These are phyloP conservation scores for Ochotona curzoniae DNA, from an alignment of 2,113 vertebrate species.

Conservation along the genomic window DNA sequence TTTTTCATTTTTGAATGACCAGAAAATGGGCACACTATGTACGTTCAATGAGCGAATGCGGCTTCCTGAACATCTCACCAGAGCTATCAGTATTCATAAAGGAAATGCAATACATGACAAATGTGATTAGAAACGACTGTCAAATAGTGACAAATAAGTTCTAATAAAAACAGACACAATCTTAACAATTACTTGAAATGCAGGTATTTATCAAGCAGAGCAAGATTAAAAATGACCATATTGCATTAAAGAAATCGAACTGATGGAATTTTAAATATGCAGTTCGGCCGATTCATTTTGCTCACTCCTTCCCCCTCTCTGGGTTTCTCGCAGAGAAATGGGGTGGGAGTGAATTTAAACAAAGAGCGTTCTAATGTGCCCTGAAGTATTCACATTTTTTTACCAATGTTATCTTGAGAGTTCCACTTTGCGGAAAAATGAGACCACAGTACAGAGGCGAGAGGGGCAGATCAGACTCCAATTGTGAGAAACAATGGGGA, in stretches of 20 bases:
- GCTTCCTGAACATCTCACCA: slow-evolving; percentile 16
- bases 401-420: slow-evolving; percentile 57
- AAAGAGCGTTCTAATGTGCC: slow-evolving; percentile 64
- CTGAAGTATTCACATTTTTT: slow-evolving; percentile 73
- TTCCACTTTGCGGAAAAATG: slow-evolving; percentile 58
- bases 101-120: slow-evolving; percentile 64
- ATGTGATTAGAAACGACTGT: slow-evolving; percentile 78
- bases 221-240: slow-evolving; percentile 81
- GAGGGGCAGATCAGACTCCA: slow-evolving; percentile 15
- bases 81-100: slow-evolving; percentile 67
- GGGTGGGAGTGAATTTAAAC: slow-evolving; percentile 73
- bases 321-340: slow-evolving; percentile 45
- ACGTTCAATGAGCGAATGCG: slow-evolving; percentile 43
- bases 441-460: slow-evolving; percentile 32
- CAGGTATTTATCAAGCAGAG: slow-evolving; percentile 78
- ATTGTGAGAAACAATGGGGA: slow-evolving; percentile 54
- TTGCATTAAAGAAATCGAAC: slow-evolving; percentile 78
- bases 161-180: slow-evolving; percentile 82
- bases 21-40: slow-evolving; percentile 48
- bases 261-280: slow-evolving; percentile 81
- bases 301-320: slow-evolving; percentile 54
- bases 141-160: slow-evolving; percentile 79
- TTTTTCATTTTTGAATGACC: slow-evolving; percentile 53
- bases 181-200: slow-evolving; percentile 79
- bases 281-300: slow-evolving; percentile 17